Evolutionary conservation across 2,888 invertebrate genomes (phyloP).

Genomic region (Syrista parreyssii): DNA sequence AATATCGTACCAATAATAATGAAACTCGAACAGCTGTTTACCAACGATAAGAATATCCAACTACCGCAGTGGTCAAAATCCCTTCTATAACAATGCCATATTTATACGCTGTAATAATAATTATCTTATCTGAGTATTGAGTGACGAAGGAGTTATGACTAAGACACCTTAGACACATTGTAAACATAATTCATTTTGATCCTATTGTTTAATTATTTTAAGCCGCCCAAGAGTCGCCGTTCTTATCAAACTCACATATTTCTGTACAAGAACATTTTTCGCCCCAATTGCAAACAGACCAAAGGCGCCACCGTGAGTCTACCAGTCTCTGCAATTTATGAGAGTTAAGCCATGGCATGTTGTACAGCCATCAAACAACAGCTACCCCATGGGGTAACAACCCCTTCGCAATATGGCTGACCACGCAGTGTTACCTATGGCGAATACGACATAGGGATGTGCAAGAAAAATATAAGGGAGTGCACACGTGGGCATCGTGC

Average conservation of each 20-base stretch:
- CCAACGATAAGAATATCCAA: neutral
- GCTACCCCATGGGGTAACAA: neutral
- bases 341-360: neutral
- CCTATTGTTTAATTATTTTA: neutral
- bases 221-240: neutral
- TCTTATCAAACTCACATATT: neutral
- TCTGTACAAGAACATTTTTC: neutral
- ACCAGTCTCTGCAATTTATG: neutral
- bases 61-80: neutral
- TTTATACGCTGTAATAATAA: neutral
- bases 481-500: slow-evolving; percentile 28
- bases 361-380: neutral
- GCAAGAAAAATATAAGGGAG: slow-evolving; percentile 33
- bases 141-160: slow-evolving; percentile 48
- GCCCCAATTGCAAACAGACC: neutral
- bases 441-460: slow-evolving; percentile 15
- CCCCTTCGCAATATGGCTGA: neutral
- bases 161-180: slow-evolving; percentile 14
- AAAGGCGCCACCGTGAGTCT: neutral
- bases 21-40: neutral
- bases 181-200: neutral
- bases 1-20: neutral
- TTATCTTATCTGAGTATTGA: slow-evolving; percentile 26
- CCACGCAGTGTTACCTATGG: neutral
- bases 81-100: neutral